These are phyloP conservation scores for Cardiocondyla obscurior DNA, from an alignment of 1,140 invertebrate species.

Conservation along the genomic window DNA sequence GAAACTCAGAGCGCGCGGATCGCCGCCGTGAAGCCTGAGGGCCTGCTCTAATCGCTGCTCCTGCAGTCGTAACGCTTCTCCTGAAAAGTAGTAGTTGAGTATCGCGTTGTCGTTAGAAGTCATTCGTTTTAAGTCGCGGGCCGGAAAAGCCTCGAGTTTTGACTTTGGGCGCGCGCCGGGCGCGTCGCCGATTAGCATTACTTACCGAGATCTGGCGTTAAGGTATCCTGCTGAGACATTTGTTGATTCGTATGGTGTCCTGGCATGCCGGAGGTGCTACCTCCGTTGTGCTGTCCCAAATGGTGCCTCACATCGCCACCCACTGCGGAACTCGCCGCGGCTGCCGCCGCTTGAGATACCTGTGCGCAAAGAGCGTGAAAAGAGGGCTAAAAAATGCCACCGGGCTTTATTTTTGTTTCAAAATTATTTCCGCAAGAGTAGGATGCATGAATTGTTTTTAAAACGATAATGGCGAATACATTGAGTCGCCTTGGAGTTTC, in stretches of 20 bases:
- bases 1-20: conserved; percentile 87
- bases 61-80: conserved; percentile 90
- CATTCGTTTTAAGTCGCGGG: neutral
- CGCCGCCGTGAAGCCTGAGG: conserved; percentile 89
- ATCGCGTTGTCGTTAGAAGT: neutral
- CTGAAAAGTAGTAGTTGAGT: conserved; percentile 61
- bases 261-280: conserved; percentile 82
- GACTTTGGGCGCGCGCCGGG: neutral
- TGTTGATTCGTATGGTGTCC: conserved; percentile 83
- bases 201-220: conserved; percentile 83
- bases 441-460: no score
- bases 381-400: neutral
- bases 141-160: neutral
- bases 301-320: conserved; percentile 83
- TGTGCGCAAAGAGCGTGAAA: conserved; percentile 43
- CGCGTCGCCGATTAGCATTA: neutral
- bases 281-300: conserved; percentile 81
- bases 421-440: neutral
- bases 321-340: conserved; percentile 81
- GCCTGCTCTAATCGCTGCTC: conserved; percentile 93
- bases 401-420: neutral
- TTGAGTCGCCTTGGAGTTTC: no score
- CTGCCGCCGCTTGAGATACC: conserved; percentile 82
- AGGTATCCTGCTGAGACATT: conserved; percentile 81
- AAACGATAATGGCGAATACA: neutral